Evolutionary conservation across 1,140 invertebrate genomes (phyloP).

Genomic region (Chrysoperla carnea): DNA sequence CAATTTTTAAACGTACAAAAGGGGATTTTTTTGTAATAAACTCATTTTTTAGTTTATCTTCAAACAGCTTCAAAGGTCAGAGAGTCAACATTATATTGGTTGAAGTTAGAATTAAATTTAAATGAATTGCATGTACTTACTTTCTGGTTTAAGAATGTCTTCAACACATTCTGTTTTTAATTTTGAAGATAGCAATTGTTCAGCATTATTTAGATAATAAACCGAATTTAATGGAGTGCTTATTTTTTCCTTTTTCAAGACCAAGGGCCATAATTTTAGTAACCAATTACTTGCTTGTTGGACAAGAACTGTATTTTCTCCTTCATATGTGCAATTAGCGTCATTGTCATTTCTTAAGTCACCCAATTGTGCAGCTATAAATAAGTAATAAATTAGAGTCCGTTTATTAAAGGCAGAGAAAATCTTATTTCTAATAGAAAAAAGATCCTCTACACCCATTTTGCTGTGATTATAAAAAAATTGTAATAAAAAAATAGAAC

Average conservation of each 20-base stretch:
- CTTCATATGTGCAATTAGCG: slow-evolving; percentile 87
- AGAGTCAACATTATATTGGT: too few relatives aligned
- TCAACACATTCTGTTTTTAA: slow-evolving; percentile 26
- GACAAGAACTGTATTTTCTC: slow-evolving; percentile 87
- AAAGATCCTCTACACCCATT: neutral
- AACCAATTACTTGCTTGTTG: slow-evolving; percentile 91
- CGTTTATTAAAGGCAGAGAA: neutral
- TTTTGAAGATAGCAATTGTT: slow-evolving; percentile 28
- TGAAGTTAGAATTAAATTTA: too few relatives aligned
- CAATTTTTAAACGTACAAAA: too few relatives aligned
- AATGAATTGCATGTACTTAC: slow-evolving; percentile 25
- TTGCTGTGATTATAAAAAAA: neutral
- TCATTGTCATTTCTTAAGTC: slow-evolving; percentile 77
- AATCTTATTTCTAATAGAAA: neutral
- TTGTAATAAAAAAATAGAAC: neutral
- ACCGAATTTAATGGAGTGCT: slow-evolving; percentile 41
- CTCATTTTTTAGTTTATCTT: too few relatives aligned
- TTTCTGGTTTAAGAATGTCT: slow-evolving; percentile 31
- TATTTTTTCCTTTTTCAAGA: slow-evolving; percentile 24
- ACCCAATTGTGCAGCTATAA: slow-evolving; percentile 54
- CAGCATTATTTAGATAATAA: slow-evolving; percentile 37
- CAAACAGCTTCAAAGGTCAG: too few relatives aligned
- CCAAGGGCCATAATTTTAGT: slow-evolving; percentile 38
- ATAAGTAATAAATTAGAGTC: slow-evolving; percentile 4
- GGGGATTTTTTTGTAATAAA: too few relatives aligned